These are phyloP conservation scores for Orthonyx spaldingii DNA, from an alignment of 2,113 vertebrate genomes.

Conservation along the genomic window DNA sequence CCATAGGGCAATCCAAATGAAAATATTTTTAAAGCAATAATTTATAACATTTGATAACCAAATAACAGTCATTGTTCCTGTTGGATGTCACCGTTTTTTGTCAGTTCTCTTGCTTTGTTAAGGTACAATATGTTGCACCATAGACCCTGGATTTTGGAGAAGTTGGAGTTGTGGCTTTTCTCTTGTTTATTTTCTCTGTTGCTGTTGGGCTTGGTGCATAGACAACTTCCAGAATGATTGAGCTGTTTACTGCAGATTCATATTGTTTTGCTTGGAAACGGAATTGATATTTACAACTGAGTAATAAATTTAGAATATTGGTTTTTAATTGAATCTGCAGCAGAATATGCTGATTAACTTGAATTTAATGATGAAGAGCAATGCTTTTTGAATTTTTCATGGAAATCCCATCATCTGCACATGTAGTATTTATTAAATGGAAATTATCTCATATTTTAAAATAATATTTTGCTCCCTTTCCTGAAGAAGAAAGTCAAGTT, in stretches of 20 bases:
- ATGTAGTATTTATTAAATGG: background rate
- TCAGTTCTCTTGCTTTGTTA: background rate
- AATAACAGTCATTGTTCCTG: background rate
- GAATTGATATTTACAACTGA: background rate
- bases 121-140: too few relatives aligned
- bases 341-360: background rate
- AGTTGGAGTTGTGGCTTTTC: background rate
- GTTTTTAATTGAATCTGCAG: slow-evolving; percentile 4
- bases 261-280: background rate
- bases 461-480: background rate
- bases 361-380: background rate
- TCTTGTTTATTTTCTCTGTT: background rate
- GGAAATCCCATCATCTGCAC: background rate
- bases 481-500: background rate
- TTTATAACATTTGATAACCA: background rate
- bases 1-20: background rate
- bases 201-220: background rate
- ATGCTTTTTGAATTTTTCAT: background rate
- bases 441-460: background rate
- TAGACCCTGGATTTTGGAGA: background rate
- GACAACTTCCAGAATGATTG: background rate
- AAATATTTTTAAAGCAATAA: background rate
- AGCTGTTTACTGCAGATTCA: background rate
- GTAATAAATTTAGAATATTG: background rate
- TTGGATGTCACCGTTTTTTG: background rate